phyloP scores from a whole-genome alignment of 1,140 invertebrate species.

The Papilio dardanus region DNA sequence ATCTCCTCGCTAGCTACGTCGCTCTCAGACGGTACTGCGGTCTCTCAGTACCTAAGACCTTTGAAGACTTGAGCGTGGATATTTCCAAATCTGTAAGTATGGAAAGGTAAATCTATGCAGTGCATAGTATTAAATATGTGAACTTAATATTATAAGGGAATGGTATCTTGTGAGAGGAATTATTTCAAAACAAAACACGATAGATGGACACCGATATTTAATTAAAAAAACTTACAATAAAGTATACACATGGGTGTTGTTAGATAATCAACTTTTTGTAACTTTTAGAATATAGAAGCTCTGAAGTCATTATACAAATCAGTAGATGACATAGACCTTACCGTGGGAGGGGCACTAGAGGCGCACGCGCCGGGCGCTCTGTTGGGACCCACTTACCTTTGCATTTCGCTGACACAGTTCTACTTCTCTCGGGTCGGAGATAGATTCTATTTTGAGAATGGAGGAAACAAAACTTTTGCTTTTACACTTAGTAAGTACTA shows the following conservation, averaged over 20 bases:
- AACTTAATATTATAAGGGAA: no score
- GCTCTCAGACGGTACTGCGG: conserved; percentile 91
- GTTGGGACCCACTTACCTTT: conserved; percentile 95
- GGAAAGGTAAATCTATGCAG: neutral
- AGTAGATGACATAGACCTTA: conserved; percentile 94
- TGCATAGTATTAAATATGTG: no score
- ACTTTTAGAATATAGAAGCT: conserved; percentile 85
- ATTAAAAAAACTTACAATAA: no score
- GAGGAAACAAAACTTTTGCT: conserved; percentile 83
- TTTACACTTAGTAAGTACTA: conserved; percentile 88
- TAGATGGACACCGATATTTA: no score
- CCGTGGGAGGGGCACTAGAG: conserved; percentile 93
- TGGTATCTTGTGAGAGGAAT: no score
- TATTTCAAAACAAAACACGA: no score
- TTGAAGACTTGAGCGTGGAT: conserved; percentile 89
- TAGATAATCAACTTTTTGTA: neutral
- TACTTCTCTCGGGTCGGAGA: conserved; percentile 92
- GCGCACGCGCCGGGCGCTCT: conserved; percentile 88
- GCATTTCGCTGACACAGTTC: conserved; percentile 95
- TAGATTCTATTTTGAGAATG: conserved; percentile 92
- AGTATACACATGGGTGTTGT: neutral
- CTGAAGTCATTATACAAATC: conserved; percentile 85
- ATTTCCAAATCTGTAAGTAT: conserved; percentile 85
- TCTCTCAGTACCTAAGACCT: conserved; percentile 86
- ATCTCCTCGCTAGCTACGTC: conserved; percentile 93